These are phyloP conservation scores for Sipha maydis DNA, from an alignment of 2,888 invertebrate species.

Conservation along the genomic window DNA sequence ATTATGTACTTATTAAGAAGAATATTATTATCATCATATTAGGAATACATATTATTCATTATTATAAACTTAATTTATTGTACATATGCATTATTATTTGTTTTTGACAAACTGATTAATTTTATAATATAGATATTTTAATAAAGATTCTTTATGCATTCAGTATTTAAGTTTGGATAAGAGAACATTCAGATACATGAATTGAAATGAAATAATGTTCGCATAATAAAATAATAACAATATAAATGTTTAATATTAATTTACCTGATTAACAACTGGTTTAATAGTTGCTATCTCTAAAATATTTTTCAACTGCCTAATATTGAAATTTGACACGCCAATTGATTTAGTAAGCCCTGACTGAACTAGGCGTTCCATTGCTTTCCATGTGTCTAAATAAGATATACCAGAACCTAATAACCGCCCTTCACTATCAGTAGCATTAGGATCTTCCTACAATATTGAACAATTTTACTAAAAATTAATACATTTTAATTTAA, in stretches of 20 bases:
- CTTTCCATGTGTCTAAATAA: conserved; percentile 76
- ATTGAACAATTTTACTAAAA: neutral
- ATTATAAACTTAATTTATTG: too few relatives aligned
- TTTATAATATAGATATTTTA: too few relatives aligned
- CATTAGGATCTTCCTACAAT: conserved; percentile 55
- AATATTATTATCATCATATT: too few relatives aligned
- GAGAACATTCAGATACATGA: too few relatives aligned
- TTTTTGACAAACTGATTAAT: too few relatives aligned
- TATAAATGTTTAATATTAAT: neutral
- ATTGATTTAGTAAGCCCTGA: conserved; percentile 77
- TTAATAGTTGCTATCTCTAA: conserved; percentile 73
- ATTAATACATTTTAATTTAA: neutral
- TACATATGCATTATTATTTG: too few relatives aligned
- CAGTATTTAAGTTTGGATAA: too few relatives aligned
- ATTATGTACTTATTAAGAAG: too few relatives aligned
- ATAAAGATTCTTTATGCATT: too few relatives aligned
- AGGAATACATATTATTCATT: too few relatives aligned
- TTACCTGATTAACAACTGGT: conserved; percentile 76
- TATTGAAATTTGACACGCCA: conserved; percentile 87
- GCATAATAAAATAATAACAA: neutral
- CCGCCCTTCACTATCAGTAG: conserved; percentile 47
- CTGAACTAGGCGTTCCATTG: conserved; percentile 77
- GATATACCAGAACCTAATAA: conserved; percentile 55
- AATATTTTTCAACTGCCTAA: conserved; percentile 76
- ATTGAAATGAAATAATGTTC: too few relatives aligned